Evolutionary conservation across 1,140 invertebrate genomes (phyloP), one percentile per base, ranked within the genome.

Genomic region (Bombyx mori): DNA sequence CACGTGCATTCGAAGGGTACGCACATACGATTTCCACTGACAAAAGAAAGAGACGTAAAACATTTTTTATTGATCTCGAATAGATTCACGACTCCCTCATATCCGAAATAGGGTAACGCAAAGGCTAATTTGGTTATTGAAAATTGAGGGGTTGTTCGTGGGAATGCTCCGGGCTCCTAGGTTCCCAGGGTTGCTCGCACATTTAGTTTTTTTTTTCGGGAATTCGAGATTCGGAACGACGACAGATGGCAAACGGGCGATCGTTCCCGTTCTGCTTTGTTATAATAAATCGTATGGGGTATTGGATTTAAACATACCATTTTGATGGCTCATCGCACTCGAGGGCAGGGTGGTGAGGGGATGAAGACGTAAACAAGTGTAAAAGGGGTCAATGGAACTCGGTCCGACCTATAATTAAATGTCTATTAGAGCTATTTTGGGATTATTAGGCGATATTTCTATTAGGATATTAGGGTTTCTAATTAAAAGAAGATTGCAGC

Each of bases 121-220:
- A 87, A 87, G 79, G 84, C 84, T 87, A 87, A 87, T 87, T 87
- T 87, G 84, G 84, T 87, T 87, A 87, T 87, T 85, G 84, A 85
- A 86, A 85, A 85, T 84, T 82, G 84, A 82, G 84, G 84, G 84
- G 84, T 87, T 79, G 82, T 83, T 82, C 84, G 84, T 87, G 84
- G 84, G 84, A 87, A 87, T 82, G 77, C 78, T 76, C 72, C 76
- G 68, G 66, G 78, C 65, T 82, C 72, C 72, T 82, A 77, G 84
- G 84, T 87, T 87, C 84, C 84, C 82, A 87, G 84, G 83, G 82
- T 79, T 82, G 81, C 70, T 75, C 73, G 78, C 82, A 84, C 79
- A 85, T 85, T 85, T 75, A 77, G 75, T 35, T 77, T 84, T 83
- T 84, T 83, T 83, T 86, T 82, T 79, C 71, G 72, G 73, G 68